Base-by-base conservation (phyloP, 53 echinoderm and acorn worm species). In the Crossaster papposus region DNA sequence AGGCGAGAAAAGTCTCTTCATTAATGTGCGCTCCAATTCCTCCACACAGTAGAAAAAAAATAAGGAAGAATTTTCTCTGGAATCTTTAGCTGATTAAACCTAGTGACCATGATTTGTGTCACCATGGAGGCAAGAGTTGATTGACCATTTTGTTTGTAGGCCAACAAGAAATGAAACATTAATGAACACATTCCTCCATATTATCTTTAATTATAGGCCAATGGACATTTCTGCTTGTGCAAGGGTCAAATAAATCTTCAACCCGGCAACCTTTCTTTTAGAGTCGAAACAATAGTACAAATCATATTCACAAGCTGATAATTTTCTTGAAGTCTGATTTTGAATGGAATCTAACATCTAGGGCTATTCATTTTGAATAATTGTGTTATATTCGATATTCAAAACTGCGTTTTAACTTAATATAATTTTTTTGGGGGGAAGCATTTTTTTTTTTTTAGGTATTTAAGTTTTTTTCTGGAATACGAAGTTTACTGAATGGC, bases 11-110 rank as follows among this genome's bases (percentile, higher is more conserved):
- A 73, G 30, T 72, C 72, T 73, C 34, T 34, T 32, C 74, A 44
- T 44, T 44, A 73, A 73, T 31, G 23, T 34, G 14, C 30, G 74
- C 74, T 73, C 74, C 74, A 73, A 35, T 73, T 73, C 74, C 74
- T 35, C 34, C 58, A 2, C 22, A n/a, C 29, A n/a, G 3, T 3
- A 22, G 29, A 70, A 26, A 55, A 55, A 55, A 58, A 58, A 58
- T 58, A 17, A 13, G 33, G 35, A 32, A 15, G 17, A 36, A 32
- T 32, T 73, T 34, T 17, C 74, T 32, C 18, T 13, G 30, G 23
- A 68, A 68, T 68, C 68, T 12, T 9, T 23, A 24, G 11, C 11
- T 32, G 74, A 73, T 34, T 36, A 73, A 32, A 73, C 33, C 33
- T 34, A 44, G 44, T 9, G 28, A 35, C 74, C 35, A 34, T 32